A percentile compares a stretch with the other conserved stretches of the same genome.
phyloP scores from a whole-genome alignment of 2,888 invertebrate species.

The Priocnemis perturbator region DNA sequence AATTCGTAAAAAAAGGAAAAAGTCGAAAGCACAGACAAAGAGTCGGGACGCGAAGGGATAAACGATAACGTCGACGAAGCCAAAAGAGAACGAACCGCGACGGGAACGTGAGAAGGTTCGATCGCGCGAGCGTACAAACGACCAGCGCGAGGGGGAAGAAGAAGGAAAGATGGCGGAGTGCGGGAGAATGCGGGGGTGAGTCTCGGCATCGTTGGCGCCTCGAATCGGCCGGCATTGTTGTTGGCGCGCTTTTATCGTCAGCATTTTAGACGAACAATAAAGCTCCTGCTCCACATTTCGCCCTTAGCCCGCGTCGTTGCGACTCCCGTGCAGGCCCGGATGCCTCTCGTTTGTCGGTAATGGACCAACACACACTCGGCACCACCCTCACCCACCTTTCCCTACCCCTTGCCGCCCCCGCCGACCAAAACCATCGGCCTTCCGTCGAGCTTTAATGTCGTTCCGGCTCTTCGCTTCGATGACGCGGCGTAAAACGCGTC shows the following conservation, averaged over 20 bases:
- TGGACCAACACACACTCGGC: slow-evolving; percentile 50
- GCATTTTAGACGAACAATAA: slow-evolving; percentile 66
- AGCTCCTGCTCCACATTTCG: slow-evolving; percentile 56
- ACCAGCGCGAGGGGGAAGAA: too few species aligned
- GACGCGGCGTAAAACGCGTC: slow-evolving; percentile 25
- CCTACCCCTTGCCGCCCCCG: slow-evolving; percentile 14
- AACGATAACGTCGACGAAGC: too few species aligned
- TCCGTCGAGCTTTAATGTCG: slow-evolving; percentile 11
- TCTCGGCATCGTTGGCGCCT: slow-evolving; percentile 11
- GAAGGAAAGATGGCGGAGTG: neutral
- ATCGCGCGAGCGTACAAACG: too few species aligned
- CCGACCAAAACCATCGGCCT: neutral
- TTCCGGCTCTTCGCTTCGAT: slow-evolving; percentile 12
- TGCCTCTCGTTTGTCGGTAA: slow-evolving; percentile 60
- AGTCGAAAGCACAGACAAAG: too few species aligned
- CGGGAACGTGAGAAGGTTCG: too few species aligned
- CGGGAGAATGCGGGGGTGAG: neutral
- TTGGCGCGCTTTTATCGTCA: slow-evolving; percentile 60
- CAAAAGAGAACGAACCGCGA: too few species aligned
- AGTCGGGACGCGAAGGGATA: too few species aligned
- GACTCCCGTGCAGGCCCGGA: slow-evolving; percentile 58
- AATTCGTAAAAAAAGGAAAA: too few species aligned
- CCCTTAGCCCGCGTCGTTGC: slow-evolving; percentile 51
- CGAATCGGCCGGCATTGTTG: slow-evolving; percentile 53
- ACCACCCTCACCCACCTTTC: slow-evolving; percentile 8